Evolutionary conservation across 2,113 vertebrate species (phyloP).

Genomic region (Puffinus mauretanicus): DNA sequence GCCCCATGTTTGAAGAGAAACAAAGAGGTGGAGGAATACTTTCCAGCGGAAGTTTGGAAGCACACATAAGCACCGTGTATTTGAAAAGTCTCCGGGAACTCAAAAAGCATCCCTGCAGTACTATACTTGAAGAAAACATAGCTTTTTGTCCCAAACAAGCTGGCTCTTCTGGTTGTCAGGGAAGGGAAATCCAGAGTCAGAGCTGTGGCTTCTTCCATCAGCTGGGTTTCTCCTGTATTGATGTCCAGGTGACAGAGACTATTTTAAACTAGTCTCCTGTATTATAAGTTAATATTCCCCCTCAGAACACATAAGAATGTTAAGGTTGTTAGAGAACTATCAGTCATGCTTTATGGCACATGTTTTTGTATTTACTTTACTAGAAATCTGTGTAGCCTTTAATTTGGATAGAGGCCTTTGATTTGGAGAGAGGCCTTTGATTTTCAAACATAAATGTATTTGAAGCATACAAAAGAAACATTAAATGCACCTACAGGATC

Average conservation of each 20-base stretch:
- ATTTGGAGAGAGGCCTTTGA: slow-evolving; percentile 20
- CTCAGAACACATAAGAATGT: not conserved
- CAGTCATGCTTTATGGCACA: not conserved
- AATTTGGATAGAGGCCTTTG: not conserved
- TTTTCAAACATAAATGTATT: slow-evolving; percentile 23
- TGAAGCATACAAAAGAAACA: not conserved
- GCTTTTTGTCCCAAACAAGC: not conserved
- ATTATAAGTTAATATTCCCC: not conserved
- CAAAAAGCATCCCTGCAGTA: not conserved
- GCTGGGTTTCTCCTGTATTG: not conserved
- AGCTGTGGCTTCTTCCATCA: not conserved
- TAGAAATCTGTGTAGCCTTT: not conserved
- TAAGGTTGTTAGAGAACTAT: not conserved
- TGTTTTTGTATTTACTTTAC: not conserved
- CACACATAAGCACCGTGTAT: not conserved
- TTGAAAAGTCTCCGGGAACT: not conserved
- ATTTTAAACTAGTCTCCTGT: not conserved
- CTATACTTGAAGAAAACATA: not conserved
- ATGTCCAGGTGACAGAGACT: not conserved
- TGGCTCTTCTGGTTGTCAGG: not conserved
- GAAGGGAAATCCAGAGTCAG: not conserved
- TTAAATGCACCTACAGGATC: not conserved
- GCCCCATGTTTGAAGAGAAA: not conserved
- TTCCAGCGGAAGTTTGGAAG: not conserved
- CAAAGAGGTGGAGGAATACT: not conserved